Conservation (phyloP, 1,140 invertebrate species). For the Drosophila willistoni region DNA sequence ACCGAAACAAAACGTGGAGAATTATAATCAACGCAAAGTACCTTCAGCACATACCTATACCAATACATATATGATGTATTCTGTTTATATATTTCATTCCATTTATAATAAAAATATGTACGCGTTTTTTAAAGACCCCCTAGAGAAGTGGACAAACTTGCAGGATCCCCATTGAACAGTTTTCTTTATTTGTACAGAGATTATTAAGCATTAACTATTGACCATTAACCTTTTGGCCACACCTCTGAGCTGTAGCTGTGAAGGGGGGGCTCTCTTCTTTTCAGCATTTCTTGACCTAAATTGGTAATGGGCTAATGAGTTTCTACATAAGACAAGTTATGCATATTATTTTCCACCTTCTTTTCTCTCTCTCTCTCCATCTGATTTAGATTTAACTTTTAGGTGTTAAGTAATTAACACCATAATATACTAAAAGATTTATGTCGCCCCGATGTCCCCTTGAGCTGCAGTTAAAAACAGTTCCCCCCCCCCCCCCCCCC, state of each 20-base stretch:
- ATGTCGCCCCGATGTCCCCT: not conserved
- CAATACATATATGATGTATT: no score
- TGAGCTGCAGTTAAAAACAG: no score
- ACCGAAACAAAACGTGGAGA: constrained; percentile 4
- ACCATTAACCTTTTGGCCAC: constrained; percentile 16
- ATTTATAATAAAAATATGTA: no score
- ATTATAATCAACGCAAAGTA: constrained; percentile 61
- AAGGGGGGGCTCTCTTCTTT: not conserved
- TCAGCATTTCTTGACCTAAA: constrained; percentile 49
- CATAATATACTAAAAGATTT: not conserved
- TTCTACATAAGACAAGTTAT: not conserved
- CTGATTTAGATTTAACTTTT: not conserved
- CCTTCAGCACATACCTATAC: not conserved
- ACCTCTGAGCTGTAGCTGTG: not conserved
- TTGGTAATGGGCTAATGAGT: constrained; percentile 69
- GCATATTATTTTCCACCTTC: not conserved
- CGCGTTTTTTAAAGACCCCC: no score
- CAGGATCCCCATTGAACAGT: no score
- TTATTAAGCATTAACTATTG: no score
- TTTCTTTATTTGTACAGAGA: no score
- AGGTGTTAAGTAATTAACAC: not conserved
- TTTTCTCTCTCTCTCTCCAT: no score
- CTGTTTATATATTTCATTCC: no score
- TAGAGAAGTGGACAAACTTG: no score
- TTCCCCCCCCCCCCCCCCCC: no score